Percentiles rank a stretch among this genome's conserved stretches.
These are phyloP conservation scores for Tetramorium alpestre DNA, from an alignment of 1,140 invertebrate genomes.

Conservation along the genomic window DNA sequence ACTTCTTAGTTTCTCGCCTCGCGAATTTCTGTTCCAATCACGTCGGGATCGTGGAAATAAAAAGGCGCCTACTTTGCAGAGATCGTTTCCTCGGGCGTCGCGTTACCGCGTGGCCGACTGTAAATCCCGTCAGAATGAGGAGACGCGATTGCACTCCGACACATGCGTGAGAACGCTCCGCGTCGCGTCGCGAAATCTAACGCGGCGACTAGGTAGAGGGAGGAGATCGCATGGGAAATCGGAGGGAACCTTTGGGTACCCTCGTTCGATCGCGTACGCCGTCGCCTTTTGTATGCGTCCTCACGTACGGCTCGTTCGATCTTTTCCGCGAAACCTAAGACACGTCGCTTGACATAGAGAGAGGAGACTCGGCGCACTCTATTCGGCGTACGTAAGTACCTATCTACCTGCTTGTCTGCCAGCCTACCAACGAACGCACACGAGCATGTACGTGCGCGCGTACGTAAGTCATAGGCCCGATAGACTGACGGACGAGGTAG, in stretches of 20 bases:
- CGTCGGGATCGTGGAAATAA: background rate
- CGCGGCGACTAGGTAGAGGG: background rate
- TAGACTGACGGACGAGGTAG: slow-evolving; percentile 57
- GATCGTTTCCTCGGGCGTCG: background rate
- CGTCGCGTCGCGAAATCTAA: slow-evolving; percentile 35
- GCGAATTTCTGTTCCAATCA: background rate
- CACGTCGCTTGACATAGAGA: slow-evolving; percentile 75
- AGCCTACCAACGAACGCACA: slow-evolving; percentile 44
- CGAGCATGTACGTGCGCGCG: background rate
- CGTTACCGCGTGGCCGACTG: background rate
- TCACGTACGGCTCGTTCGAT: slow-evolving; percentile 80
- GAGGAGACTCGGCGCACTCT: slow-evolving; percentile 62
- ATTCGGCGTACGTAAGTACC: slow-evolving; percentile 73
- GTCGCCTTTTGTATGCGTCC: slow-evolving; percentile 78
- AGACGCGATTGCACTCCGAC: background rate
- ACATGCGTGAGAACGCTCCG: slow-evolving; percentile 37
- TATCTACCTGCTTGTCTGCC: slow-evolving; percentile 45
- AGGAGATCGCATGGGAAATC: slow-evolving; percentile 38
- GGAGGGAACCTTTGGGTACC: slow-evolving; percentile 40
- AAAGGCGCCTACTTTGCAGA: background rate
- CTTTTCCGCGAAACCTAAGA: slow-evolving; percentile 82
- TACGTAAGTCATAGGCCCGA: slow-evolving; percentile 58
- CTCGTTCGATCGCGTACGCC: slow-evolving; percentile 60
- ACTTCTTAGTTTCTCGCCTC: background rate
- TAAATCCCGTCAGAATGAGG: slow-evolving; percentile 36